Base-by-base conservation (phyloP, 2,888 invertebrate genomes). In the Drepanosiphum platanoidis region DNA sequence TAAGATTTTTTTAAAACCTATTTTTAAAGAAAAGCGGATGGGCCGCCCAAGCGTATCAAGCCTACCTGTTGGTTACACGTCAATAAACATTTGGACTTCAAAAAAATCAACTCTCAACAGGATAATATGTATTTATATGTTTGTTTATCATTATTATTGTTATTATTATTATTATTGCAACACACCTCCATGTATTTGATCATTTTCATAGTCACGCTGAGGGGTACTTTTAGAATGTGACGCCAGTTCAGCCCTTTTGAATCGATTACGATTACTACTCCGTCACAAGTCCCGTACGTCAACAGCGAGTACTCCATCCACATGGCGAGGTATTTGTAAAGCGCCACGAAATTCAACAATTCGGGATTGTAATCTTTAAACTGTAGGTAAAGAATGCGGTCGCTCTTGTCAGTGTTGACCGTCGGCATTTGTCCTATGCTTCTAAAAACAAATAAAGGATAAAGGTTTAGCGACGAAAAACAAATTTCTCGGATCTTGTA, bases 111-210 rank as follows among this genome's bases (percentile, higher is more conserved):
- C n/a, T n/a, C n/a, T n/a, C n/a, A n/a, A n/a, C n/a, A n/a, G n/a
- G n/a, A n/a, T n/a, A n/a, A n/a, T n/a, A n/a, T n/a, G n/a, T n/a
- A n/a, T n/a, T n/a, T n/a, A n/a, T n/a, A n/a, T n/a, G n/a, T n/a
- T n/a, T n/a, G n/a, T n/a, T n/a, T n/a, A n/a, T n/a, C n/a, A n/a
- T n/a, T n/a, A n/a, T n/a, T n/a, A n/a, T n/a, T n/a, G n/a, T n/a
- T n/a, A n/a, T n/a, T n/a, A n/a, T n/a, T n/a, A n/a, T n/a, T n/a
- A n/a, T n/a, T n/a, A n/a, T 61, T 34, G 9, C n/a, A 9, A 74
- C 75, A 13, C 52, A 84, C 84, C 39, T 84, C 75, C 22, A 84
- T 30, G 30, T 68, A 84, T 13, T 66, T 77, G 4, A 84, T 30
- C 68, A 84, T 34, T 77, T 77, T 68, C 34, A 30, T 3, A 30